Evolutionary conservation across 92 coral and sea anemone genomes (phyloP), one percentile per base, ranked within the genome.

Genomic region (Actinostola sp.): DNA sequence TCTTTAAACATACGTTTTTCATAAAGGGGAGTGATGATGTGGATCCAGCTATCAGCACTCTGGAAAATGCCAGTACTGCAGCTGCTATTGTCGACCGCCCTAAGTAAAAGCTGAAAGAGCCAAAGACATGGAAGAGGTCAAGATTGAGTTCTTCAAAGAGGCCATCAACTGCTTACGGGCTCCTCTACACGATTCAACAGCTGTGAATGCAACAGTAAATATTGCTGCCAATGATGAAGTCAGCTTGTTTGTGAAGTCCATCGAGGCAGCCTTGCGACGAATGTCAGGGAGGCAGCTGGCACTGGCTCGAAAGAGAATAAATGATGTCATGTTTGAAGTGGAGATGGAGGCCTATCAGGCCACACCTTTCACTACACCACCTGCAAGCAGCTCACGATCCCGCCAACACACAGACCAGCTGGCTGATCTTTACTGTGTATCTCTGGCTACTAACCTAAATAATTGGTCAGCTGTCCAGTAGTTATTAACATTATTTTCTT

Each of bases 1-100:
- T 31, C 49, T 80, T 46, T 56, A 51, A 80, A 32, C 10, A 14
- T 3, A 64, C 71, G 75, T 23, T 35, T 61, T 81, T 81, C 72
- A 49, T 73, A 21, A 81, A 81, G 65, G 82, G 71, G 26, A 39
- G 76, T 57, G 68, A 73, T 16, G 81, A 81, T 73, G n/a, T 73
- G 15, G 81, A 81, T 57, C 68, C 52, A 17, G 34, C 56, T 20
- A 44, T 53, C 14, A 71, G 73, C 51, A 81, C 81, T 63, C 74
- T 64, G 28, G 73, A 9, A 3, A 3, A 9, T 4, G 54, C 12
- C 9, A 21, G n/a, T 3, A 48, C 9, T 17, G 20, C 9, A 9
- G 54, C n/a, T n/a, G n/a, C n/a, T n/a, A n/a, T n/a, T n/a, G n/a
- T n/a, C n/a, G n/a, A n/a, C n/a, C n/a, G n/a, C n/a, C n/a, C n/a